Evolutionary conservation across 2,113 vertebrate genomes (phyloP).

Genomic region (Odontophorus gujanensis): DNA sequence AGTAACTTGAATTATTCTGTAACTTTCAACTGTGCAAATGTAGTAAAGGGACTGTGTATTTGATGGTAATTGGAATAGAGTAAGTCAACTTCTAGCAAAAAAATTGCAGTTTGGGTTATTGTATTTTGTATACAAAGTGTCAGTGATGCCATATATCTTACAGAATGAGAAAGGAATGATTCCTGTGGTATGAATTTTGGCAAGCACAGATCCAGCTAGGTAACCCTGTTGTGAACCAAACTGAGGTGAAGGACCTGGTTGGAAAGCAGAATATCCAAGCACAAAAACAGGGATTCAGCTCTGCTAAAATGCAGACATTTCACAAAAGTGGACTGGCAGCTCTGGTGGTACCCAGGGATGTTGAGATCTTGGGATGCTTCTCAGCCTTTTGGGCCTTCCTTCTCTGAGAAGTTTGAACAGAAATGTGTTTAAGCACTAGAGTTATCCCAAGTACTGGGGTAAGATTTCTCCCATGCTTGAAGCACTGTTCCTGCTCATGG

Average conservation of each 20-base stretch:
- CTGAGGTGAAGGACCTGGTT: neutral
- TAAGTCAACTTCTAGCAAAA: slow-evolving; percentile 34
- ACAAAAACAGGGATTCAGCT: neutral
- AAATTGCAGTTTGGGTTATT: neutral
- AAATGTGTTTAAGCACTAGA: neutral
- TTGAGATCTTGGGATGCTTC: neutral
- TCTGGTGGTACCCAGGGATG: neutral
- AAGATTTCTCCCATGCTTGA: neutral
- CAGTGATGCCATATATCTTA: neutral
- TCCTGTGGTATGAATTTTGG: neutral
- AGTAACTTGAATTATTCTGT: slow-evolving; percentile 58
- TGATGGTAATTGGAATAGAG: slow-evolving; percentile 47
- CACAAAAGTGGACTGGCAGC: neutral
- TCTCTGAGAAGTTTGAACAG: neutral
- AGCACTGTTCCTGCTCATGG: neutral
- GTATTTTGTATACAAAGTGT: neutral
- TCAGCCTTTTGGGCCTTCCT: neutral
- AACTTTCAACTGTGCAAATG: slow-evolving; percentile 42
- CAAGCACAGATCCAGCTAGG: neutral
- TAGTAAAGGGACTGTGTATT: neutral
- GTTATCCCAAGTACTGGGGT: neutral
- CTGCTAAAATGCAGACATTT: neutral
- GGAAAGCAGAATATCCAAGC: neutral
- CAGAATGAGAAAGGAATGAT: neutral
- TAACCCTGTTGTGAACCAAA: neutral